Conservation (phyloP, 1,140 invertebrate genomes). For the Heliconius hermathena region DNA sequence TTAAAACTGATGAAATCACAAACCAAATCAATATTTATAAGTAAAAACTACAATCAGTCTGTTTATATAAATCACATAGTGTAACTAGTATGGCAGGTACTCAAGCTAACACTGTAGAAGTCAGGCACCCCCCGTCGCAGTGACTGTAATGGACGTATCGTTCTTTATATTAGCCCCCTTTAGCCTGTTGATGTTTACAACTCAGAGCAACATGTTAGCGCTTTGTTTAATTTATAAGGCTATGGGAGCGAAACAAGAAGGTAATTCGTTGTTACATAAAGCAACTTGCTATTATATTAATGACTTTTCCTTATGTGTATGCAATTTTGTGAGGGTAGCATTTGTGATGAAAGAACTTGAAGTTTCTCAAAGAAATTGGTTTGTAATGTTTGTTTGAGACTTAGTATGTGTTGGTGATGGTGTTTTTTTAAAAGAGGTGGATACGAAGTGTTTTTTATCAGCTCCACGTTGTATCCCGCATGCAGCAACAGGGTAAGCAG, state of each 20-base stretch:
- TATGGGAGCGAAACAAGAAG: conserved; percentile 3
- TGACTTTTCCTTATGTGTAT: conserved; percentile 1
- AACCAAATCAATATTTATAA: too few relatives aligned
- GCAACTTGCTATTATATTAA: conserved; percentile 11
- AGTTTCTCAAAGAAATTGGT: background rate
- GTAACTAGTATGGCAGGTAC: conserved; percentile 30
- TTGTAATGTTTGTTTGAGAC: background rate
- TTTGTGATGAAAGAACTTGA: background rate
- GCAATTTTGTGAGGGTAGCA: background rate
- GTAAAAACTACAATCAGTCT: background rate
- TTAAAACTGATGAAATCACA: too few relatives aligned
- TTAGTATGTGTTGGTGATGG: too few relatives aligned
- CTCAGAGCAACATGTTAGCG: conserved; percentile 33
- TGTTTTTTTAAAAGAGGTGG: too few relatives aligned
- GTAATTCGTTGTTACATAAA: conserved; percentile 9
- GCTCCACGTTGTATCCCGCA: too few relatives aligned
- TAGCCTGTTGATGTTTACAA: conserved; percentile 26
- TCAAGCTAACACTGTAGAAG: conserved; percentile 34
- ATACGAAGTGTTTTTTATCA: too few relatives aligned
- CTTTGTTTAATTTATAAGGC: conserved; percentile 31
- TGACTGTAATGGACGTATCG: conserved; percentile 38
- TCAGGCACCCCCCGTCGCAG: conserved; percentile 35
- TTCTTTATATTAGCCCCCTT: conserved; percentile 36
- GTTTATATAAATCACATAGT: background rate
- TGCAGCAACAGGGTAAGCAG: too few relatives aligned